These are phyloP conservation scores for Erebia epiphron DNA, from an alignment of 2,888 invertebrate species.

Conservation along the genomic window DNA sequence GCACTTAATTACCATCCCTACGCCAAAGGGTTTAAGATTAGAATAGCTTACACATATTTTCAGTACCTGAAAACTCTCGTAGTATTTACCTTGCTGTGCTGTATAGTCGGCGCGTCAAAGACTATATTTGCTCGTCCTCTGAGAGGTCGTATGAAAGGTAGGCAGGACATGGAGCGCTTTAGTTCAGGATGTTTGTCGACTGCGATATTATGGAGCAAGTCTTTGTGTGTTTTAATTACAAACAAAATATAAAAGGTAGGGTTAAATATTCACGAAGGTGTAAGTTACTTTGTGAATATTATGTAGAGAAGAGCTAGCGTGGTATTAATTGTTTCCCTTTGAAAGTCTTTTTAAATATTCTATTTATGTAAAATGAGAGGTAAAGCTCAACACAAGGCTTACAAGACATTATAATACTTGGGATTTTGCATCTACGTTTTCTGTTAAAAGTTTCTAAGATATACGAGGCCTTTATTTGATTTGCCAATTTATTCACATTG, in stretches of 20 bases:
- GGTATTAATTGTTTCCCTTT: background rate
- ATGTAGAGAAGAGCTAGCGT: background rate
- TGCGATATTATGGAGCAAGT: background rate
- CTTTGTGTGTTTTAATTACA: conserved; percentile 8
- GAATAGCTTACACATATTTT: background rate
- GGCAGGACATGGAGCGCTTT: conserved; percentile 8
- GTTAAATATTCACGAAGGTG: conserved; percentile 3
- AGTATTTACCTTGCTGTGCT: conserved; percentile 32
- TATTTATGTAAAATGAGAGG: no score
- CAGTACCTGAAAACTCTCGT: conserved; percentile 21
- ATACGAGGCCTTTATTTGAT: no score
- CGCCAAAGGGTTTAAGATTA: background rate
- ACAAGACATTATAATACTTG: no score
- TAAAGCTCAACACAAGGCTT: no score
- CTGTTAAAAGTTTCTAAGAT: no score
- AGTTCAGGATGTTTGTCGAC: background rate
- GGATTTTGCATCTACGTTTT: no score
- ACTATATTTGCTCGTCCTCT: conserved; percentile 34
- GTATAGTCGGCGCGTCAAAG: conserved; percentile 26
- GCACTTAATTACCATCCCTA: conserved; percentile 20
- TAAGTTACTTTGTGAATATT: background rate
- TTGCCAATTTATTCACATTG: no score
- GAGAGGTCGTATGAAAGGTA: conserved; percentile 29
- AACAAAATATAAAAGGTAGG: conserved; percentile 7
- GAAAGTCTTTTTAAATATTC: background rate